Evolutionary conservation across 2,888 invertebrate species (phyloP), one percentile per base, ranked within the genome.

Genomic region (Drosophila borborema): DNA sequence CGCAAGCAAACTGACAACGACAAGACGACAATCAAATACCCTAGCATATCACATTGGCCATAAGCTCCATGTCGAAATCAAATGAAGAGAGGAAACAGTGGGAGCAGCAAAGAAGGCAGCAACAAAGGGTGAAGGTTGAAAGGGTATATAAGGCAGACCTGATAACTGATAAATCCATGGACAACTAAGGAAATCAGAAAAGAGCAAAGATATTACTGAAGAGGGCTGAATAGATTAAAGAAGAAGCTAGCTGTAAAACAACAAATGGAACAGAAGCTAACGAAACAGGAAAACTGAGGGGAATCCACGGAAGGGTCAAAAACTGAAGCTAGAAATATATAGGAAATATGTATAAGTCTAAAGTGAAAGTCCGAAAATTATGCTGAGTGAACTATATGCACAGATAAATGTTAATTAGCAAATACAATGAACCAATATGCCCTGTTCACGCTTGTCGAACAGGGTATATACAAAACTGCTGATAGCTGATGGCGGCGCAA

Each of bases 401-500:
- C 10, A 43, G 1, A 9, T 16, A 20, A 0, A 5, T 14, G 14
- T 1, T 1, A 9, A 2, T 23, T 16, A 9, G 34, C 20, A 51
- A 2, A 38, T 9, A 7, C 23, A 16, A 8, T 4, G 16, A 14
- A 16, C 23, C 14, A 8, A 43, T 14, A 56, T 31, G n/a, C 31
- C 41, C 53, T 2, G 7, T 8, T 31, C 9, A 1, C 4, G 7
- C 41, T 18, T 18, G 2, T 16, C 20, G 23, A 6, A 54, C 23
- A 54, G 66, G 55, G 63, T 43, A 38, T 34, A 36, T 2, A 59
- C 6, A 40, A 63, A 67, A 76, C 69, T 45, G 45, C 58, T 45
- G 55, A 54, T 38, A 66, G 78, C 58, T 66, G 67, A 71, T 55
- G 83, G 62, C 59, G 74, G 67, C 68, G 59, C 55, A 71, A 81